phyloP scores from a whole-genome alignment of 1,140 invertebrate species.

The Bombus huntii region DNA sequence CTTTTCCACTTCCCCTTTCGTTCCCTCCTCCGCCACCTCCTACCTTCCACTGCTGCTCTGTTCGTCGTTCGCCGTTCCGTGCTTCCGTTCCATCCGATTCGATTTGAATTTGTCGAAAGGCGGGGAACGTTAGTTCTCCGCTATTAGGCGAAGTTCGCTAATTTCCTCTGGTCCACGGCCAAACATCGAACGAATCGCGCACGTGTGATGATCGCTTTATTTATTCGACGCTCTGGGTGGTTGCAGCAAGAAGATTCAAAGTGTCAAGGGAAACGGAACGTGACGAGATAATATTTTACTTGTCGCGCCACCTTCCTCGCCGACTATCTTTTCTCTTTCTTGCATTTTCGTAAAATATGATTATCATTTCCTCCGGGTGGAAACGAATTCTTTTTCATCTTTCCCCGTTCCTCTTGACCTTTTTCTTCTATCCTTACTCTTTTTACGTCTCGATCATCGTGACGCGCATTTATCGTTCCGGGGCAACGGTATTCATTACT shows the following conservation, averaged over 20 bases:
- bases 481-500: conserved; percentile 57
- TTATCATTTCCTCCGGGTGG: not conserved
- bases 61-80: not conserved
- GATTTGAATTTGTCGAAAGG: not conserved
- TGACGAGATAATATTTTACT: not conserved
- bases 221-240: not conserved
- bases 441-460: conserved; percentile 4
- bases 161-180: too few relatives aligned
- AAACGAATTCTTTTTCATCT: not conserved
- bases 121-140: not conserved
- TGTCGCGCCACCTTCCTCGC: too few relatives aligned
- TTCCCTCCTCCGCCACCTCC: too few relatives aligned
- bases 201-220: not conserved
- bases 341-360: not conserved
- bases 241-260: not conserved
- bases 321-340: not conserved
- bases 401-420: not conserved
- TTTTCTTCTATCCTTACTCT: not conserved
- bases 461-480: conserved; percentile 25
- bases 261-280: not conserved
- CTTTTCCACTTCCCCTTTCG: not conserved
- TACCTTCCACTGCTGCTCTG: too few relatives aligned
- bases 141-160: not conserved
- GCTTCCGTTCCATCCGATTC: too few relatives aligned
- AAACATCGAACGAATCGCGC: not conserved